Evolutionary conservation across 92 coral and sea anemone species (phyloP).

Genomic region (Isaurus tuberculatus): DNA sequence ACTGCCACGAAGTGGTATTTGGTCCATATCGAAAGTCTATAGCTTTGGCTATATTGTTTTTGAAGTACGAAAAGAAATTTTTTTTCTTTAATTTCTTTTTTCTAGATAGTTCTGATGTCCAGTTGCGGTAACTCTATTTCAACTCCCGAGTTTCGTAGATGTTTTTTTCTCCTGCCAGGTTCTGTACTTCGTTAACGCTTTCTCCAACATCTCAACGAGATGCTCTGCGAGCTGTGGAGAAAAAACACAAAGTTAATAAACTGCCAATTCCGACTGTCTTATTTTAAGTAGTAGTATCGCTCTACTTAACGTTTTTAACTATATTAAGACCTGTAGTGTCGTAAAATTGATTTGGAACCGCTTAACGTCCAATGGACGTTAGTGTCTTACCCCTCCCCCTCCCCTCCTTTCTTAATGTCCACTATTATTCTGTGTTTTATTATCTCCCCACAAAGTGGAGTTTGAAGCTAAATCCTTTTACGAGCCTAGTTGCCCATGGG

Average conservation of each 20-base stretch:
- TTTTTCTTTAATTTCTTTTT: not conserved
- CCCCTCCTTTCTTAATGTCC: too few species aligned
- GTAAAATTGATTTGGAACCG: too few species aligned
- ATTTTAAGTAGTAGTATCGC: not conserved
- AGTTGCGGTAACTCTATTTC: constrained; percentile 32
- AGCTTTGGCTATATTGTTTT: not conserved
- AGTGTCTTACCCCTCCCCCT: too few species aligned
- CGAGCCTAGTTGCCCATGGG: too few species aligned
- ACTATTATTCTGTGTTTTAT: too few species aligned
- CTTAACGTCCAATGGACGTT: too few species aligned
- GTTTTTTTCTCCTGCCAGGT: constrained; percentile 83
- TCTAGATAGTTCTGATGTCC: not conserved
- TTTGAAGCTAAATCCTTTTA: too few species aligned
- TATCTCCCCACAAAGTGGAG: too few species aligned
- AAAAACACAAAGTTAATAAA: not conserved
- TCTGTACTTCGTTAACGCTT: constrained; percentile 84
- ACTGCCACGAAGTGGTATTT: too few species aligned
- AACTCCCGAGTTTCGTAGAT: constrained; percentile 63
- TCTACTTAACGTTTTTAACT: not conserved
- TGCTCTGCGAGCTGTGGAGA: constrained; percentile 80
- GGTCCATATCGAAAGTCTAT: too few species aligned
- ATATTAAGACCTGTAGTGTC: not conserved
- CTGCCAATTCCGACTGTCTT: too few species aligned
- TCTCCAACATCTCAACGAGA: constrained; percentile 82
- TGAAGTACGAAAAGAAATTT: not conserved